Base-by-base conservation (phyloP, 2,113 vertebrate genomes). In the Stegastes partitus region DNA sequence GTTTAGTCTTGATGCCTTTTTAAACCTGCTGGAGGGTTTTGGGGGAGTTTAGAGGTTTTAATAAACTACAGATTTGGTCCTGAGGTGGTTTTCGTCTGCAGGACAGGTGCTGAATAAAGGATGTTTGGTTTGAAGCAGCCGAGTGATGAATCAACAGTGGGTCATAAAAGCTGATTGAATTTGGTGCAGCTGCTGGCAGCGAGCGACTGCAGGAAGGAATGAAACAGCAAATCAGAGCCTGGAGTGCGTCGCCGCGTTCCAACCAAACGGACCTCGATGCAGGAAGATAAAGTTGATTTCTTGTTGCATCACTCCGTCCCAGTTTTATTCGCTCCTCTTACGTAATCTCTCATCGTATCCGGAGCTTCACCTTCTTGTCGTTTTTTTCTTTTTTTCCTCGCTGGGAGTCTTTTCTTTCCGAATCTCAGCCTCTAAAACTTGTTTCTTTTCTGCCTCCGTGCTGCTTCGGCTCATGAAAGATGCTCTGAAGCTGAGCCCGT, bases 101-200 rank as follows among this genome's bases (percentile, higher is more conserved):
- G 34, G 50, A 34, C 12, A 7, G 21, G 22, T 7, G 34, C 37
- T 34, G 11, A 22, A 44, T 12, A 57, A 26, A 45, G 22, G 3
- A 21, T 34, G 31, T 76, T 63, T 67, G 74, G 25, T n/a, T 61
- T 31, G 68, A 51, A 28, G 79, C 61, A 55, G 54, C 28, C 44
- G 67, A 58, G 56, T 64, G 79, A 78, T 70, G 79, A 65, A 62
- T 59, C n/a, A 31, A 54, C 69, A 34, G 64, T 37, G 65, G 62
- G 72, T 87, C 72, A 49, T 72, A 74, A 79, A 80, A 82, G 77
- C 76, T 84, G 86, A 82, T 77, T 84, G 66, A 73, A 85, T 91
- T 68, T 79, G 76, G 79, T 62, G 73, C 76, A 80, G 76, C 68
- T 54, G 42, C 39, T 39, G 22, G 28, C 3, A 28, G 28, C 3